Base-by-base conservation (phyloP, 1,140 invertebrate species). In the Lordiphosa stackelbergi region DNA sequence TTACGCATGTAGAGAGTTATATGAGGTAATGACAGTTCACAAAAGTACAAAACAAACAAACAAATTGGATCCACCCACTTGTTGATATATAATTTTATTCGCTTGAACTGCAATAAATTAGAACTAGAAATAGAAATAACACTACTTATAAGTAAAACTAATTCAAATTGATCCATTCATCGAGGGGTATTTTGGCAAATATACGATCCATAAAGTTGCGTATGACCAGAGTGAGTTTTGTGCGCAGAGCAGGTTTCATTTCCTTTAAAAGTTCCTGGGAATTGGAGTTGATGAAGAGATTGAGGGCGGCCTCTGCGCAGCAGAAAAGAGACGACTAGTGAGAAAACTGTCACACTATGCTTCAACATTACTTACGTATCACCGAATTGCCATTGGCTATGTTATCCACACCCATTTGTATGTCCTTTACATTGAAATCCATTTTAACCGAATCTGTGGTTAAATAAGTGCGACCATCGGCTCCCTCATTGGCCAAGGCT, bases 301-400 rank as follows among this genome's bases (percentile, higher is more conserved):
- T 95, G 38, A 95, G 83, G 31, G 94, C 94, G 22, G 94, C 93
- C 84, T 95, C 94, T 95, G n/a, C n/a, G n/a, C n/a, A n/a, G n/a
- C n/a, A n/a, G n/a, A n/a, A n/a, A n/a, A n/a, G n/a, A n/a, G n/a
- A n/a, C n/a, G n/a, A n/a, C n/a, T n/a, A n/a, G n/a, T n/a, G n/a
- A n/a, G n/a, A n/a, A n/a, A n/a, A 16, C 16, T 16, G 16, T 16
- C 24, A n/a, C n/a, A n/a, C n/a, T n/a, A n/a, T n/a, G n/a, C n/a
- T 3, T 13, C 2, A 6, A 38, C 24, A 10, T 48, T 42, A 78
- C 93, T 91, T 90, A 95, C 94, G 92, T 66, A 95, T 88, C 47
- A 95, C 93, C 8, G 91, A 89, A 73, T 95, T 95, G 56, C 92
- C 91, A 84, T 94, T 93, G 59, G 94, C 92, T 40, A 95, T 89